Base-by-base conservation (phyloP, 2,888 invertebrate species). In the Endotricha flammealis region DNA sequence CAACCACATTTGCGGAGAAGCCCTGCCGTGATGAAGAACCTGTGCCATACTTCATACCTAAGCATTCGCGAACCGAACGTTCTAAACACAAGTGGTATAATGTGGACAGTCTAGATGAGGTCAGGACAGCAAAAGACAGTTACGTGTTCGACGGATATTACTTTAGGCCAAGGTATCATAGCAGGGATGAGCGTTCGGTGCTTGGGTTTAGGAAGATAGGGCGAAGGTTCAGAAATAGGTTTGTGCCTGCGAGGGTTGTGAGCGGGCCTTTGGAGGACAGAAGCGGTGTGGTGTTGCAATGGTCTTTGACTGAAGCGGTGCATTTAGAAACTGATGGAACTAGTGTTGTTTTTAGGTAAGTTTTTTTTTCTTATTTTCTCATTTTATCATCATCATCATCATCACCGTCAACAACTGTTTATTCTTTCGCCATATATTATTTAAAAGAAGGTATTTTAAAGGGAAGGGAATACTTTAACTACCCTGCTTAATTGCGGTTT, bases 321-420 rank as follows among this genome's bases (percentile, higher is more conserved):
- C 80, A 74, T 53, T 50, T 76, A 54, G 75, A 76, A 46, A 64
- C 57, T 29, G 73, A 71, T 11, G 70, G 71, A 36, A 65, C 70
- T 66, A 77, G 59, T 72, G 82, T 86, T 64, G 76, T 80, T 67
- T 86, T 86, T 85, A 86, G 85, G 86, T 86, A 37, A 79, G 85
- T 68, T 16, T 24, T 4, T n/a, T 22, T 34, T 39, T 9, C 12
- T 20, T 4, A 20, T 20, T 8, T 20, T 4, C n/a, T n/a, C n/a
- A n/a, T n/a, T n/a, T n/a, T n/a, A n/a, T n/a, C n/a, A n/a, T n/a
- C n/a, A n/a, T n/a, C n/a, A n/a, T n/a, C n/a, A n/a, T n/a, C n/a
- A n/a, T n/a, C n/a, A n/a, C n/a, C n/a, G n/a, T n/a, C n/a, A n/a
- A n/a, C n/a, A n/a, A n/a, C n/a, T n/a, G n/a, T n/a, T n/a, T n/a